phyloP scores from a whole-genome alignment of 2,888 invertebrate genomes.

The Seladonia tumulorum region DNA sequence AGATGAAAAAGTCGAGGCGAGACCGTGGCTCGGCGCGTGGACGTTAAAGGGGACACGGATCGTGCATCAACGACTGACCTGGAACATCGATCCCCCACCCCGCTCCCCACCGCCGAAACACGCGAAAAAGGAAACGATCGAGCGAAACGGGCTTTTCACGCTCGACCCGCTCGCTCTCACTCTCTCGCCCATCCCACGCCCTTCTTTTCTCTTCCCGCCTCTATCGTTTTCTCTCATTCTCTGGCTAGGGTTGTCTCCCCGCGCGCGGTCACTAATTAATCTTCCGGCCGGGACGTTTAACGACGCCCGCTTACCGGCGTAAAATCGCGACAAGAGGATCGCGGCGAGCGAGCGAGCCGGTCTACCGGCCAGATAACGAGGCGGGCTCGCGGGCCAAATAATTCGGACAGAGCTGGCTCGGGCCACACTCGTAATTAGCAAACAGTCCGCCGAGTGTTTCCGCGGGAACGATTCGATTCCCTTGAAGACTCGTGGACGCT shows the following conservation, averaged over 20 bases:
- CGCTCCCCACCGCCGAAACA: too few species aligned
- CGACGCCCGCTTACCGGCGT: conserved; percentile 26
- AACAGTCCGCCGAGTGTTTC: conserved; percentile 40
- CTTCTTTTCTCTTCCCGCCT: neutral
- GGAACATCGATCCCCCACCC: conserved; percentile 42
- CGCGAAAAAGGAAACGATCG: conserved; percentile 36
- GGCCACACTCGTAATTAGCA: conserved; percentile 56
- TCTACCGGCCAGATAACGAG: conserved; percentile 16
- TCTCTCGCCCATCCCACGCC: neutral
- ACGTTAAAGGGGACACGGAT: conserved; percentile 46
- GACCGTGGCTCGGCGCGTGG: conserved; percentile 35
- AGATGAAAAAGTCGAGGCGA: conserved; percentile 36
- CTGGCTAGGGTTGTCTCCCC: neutral
- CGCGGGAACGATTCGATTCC: conserved; percentile 45
- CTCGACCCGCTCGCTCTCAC: neutral
- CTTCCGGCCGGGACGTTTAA: conserved; percentile 20
- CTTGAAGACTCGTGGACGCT: conserved; percentile 35
- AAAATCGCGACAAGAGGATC: conserved; percentile 37
- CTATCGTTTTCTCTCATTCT: neutral
- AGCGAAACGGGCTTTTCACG: conserved; percentile 41
- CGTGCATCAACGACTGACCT: conserved; percentile 44
- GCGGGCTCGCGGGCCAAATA: conserved; percentile 5
- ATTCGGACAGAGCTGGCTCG: conserved; percentile 28
- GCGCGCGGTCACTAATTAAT: conserved; percentile 55
- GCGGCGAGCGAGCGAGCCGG: conserved; percentile 6